Evolutionary conservation across 2,888 invertebrate genomes (phyloP).

Genomic region (Panorpa germanica): DNA sequence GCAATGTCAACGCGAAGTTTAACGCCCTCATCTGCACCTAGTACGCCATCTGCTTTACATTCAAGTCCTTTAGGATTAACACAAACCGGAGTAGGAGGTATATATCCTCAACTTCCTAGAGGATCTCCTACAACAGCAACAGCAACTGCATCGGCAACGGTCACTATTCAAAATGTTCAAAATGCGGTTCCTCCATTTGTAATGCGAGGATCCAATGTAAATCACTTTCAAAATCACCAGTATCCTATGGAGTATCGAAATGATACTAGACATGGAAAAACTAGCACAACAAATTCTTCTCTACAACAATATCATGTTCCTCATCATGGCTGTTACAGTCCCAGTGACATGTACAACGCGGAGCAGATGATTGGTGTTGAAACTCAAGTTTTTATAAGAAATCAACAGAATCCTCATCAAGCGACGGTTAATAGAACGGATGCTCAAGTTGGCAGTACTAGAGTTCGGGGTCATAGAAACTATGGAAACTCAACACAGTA

Average conservation of each 20-base stretch:
- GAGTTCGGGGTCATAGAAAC: slow-evolving; percentile 25
- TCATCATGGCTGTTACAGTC: too few species aligned
- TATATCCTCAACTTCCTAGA: slow-evolving; percentile 45
- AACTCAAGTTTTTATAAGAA: too few species aligned
- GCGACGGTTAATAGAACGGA: too few species aligned
- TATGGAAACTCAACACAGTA: slow-evolving; percentile 25
- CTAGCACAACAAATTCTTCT: too few species aligned
- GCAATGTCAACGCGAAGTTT: slow-evolving; percentile 41
- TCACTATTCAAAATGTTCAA: slow-evolving; percentile 32
- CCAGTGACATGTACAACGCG: slow-evolving; percentile 24
- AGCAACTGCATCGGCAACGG: slow-evolving; percentile 33
- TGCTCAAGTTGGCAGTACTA: too few species aligned
- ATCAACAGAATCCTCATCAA: too few species aligned
- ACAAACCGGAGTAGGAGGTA: slow-evolving; percentile 20
- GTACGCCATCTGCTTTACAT: slow-evolving; percentile 40
- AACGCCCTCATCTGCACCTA: slow-evolving; percentile 41
- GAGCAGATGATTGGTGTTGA: too few species aligned
- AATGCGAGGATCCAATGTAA: slow-evolving; percentile 26
- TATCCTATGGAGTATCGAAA: slow-evolving; percentile 16
- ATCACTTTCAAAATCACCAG: slow-evolving; percentile 22
- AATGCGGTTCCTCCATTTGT: slow-evolving; percentile 37
- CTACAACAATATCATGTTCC: too few species aligned
- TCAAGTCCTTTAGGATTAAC: slow-evolving; percentile 42
- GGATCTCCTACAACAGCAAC: slow-evolving; percentile 52
- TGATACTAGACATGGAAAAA: too few species aligned